These are phyloP conservation scores for Alexandromys fortis DNA, from an alignment of 2,113 vertebrate species.

Conservation along the genomic window DNA sequence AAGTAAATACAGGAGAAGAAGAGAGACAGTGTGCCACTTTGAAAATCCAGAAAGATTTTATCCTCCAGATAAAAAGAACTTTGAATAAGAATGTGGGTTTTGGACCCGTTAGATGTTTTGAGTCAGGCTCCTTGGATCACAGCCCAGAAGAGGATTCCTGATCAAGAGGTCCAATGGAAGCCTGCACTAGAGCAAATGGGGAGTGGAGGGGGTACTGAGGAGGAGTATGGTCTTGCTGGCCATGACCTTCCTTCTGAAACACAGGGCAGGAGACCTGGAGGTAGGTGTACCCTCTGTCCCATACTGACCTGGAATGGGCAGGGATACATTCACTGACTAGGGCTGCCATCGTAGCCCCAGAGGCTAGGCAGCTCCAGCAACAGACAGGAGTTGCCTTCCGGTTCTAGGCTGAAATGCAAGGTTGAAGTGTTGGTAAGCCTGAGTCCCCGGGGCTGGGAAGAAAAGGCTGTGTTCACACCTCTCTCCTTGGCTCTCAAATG, in stretches of 20 bases:
- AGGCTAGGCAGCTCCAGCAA: not conserved
- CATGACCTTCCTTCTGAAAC: not conserved
- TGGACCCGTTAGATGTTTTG: not conserved
- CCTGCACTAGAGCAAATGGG: not conserved
- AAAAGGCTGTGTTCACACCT: not conserved
- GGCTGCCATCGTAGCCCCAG: not conserved
- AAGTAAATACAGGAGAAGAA: too few relatives aligned
- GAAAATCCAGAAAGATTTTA: not conserved
- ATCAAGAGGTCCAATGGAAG: not conserved
- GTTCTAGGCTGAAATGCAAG: not conserved
- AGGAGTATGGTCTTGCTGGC: not conserved
- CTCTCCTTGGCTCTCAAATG: not conserved
- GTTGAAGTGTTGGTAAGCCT: not conserved
- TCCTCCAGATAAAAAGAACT: not conserved
- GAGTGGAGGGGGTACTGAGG: not conserved
- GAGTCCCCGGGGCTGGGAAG: not conserved
- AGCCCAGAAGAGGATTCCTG: not conserved
- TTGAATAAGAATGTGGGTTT: not conserved
- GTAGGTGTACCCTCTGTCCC: not conserved
- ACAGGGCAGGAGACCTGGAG: not conserved
- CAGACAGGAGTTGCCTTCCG: not conserved
- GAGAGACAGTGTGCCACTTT: not conserved
- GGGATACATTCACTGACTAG: too few relatives aligned
- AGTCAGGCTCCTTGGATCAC: not conserved
- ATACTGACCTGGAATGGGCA: not conserved